phyloP scores from a whole-genome alignment of 2,113 vertebrate species.

The Crotalus tigris region DNA sequence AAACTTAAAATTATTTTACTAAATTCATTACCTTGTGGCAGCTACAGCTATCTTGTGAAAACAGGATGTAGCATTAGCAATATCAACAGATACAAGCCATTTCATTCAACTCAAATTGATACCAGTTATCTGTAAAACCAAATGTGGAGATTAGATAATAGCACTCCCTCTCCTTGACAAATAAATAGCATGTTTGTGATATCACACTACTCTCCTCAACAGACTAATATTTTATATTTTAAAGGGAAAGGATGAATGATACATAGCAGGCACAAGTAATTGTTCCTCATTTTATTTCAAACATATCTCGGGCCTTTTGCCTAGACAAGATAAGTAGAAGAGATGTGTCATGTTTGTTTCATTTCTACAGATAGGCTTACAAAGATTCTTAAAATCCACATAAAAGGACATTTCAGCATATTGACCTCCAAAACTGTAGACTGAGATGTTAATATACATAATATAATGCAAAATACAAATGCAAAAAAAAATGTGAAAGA shows the following conservation, averaged over 20 bases:
- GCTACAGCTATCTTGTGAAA: neutral
- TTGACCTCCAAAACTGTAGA: neutral
- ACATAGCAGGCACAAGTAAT: rapidly evolving
- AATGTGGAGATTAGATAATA: neutral
- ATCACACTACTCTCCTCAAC: neutral
- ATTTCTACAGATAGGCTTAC: neutral
- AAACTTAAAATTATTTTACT: neutral
- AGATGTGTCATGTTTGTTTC: neutral
- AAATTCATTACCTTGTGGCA: neutral
- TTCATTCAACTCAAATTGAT: neutral
- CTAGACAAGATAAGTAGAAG: neutral
- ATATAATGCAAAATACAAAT: neutral
- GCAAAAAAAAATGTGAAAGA: neutral
- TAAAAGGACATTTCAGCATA: neutral
- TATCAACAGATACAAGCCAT: neutral
- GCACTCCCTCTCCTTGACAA: neutral
- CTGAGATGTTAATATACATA: neutral
- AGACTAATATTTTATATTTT: neutral
- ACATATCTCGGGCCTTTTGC: neutral
- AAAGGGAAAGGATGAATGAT: neutral
- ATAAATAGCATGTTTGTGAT: neutral
- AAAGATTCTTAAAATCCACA: neutral
- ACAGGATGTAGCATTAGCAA: neutral
- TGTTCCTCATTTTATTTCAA: neutral
- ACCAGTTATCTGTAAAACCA: neutral